Conservation (phyloP, 1,140 invertebrate species). For the Asobara japonica region DNA sequence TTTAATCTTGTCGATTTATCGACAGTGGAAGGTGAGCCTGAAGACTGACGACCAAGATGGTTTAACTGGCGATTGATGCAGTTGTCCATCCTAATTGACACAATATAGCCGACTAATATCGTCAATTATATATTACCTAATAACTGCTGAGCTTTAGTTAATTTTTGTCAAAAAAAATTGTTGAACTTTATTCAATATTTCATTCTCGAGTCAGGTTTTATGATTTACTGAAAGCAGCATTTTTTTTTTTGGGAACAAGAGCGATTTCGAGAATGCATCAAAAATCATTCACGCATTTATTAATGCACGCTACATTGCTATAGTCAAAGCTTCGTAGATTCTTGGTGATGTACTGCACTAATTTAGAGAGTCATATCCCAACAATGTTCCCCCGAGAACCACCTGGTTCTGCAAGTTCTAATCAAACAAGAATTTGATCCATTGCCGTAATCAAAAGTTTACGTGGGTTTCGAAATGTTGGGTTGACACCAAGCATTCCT, state of each 20-base stretch:
- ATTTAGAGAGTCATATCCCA: neutral
- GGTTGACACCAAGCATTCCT: neutral
- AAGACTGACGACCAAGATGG: slow-evolving; percentile 11
- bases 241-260: neutral
- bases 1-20: slow-evolving; percentile 32
- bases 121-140: too few relatives aligned
- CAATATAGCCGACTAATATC: too few relatives aligned
- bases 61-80: too few relatives aligned
- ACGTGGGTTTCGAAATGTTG: neutral
- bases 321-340: neutral
- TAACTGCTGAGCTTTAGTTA: too few relatives aligned
- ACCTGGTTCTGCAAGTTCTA: neutral
- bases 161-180: too few relatives aligned
- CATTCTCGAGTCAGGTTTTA: too few relatives aligned
- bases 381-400: neutral
- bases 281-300: neutral
- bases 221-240: too few relatives aligned
- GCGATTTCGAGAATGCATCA: neutral
- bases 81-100: too few relatives aligned
- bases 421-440: neutral
- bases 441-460: neutral
- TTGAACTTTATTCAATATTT: too few relatives aligned
- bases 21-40: neutral
- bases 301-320: neutral
- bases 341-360: neutral